These are phyloP conservation scores for Dusona sp. DNA, from an alignment of 2,888 invertebrate species.

Conservation along the genomic window DNA sequence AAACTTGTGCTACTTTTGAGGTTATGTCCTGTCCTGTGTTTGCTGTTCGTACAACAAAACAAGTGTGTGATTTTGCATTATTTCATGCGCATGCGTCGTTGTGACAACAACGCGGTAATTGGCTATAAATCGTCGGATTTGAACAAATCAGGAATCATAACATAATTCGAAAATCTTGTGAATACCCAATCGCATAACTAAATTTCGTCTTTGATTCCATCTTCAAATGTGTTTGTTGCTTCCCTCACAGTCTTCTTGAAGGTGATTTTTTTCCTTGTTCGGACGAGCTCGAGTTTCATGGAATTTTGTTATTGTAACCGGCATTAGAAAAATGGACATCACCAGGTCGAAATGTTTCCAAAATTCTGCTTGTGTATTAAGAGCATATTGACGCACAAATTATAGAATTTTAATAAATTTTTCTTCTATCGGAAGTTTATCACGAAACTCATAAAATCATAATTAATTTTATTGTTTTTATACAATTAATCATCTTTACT, in stretches of 20 bases:
- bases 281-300: background rate
- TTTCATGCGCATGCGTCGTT: background rate
- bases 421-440: too few species aligned
- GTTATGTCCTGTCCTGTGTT: background rate
- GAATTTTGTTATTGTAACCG: background rate
- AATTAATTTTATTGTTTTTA: too few species aligned
- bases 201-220: background rate
- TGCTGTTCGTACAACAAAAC: background rate
- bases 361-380: too few species aligned
- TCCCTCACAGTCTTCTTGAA: background rate
- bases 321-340: background rate
- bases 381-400: too few species aligned
- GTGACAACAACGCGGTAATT: background rate
- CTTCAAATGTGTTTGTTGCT: background rate
- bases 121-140: background rate
- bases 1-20: constrained; percentile 8
- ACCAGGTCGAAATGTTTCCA: background rate
- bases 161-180: background rate
- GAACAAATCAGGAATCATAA: background rate
- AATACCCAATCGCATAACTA: background rate
- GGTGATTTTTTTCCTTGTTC: background rate
- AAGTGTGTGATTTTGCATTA: background rate
- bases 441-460: too few species aligned
- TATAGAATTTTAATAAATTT: too few species aligned
- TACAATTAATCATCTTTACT: too few species aligned